phyloP scores from a whole-genome alignment of 2,888 invertebrate species.

The Orthosia gracilis region DNA sequence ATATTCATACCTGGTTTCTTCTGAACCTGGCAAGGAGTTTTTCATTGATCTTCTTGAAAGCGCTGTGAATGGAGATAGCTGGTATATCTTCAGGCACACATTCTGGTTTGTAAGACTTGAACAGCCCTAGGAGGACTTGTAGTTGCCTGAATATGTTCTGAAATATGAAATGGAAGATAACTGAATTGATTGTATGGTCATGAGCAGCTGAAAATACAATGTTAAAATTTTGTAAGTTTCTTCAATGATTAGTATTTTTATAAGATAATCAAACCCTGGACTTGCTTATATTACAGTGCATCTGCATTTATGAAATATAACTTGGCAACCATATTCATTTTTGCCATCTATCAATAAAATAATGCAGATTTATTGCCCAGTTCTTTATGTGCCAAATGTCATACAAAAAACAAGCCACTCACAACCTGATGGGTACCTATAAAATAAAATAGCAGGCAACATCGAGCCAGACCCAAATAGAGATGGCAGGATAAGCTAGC shows the following conservation, averaged over 20 bases:
- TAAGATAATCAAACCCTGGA: too few species aligned
- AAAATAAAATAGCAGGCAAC: too few species aligned
- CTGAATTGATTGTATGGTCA: neutral
- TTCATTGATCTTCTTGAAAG: conserved; percentile 83
- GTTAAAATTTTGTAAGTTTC: too few species aligned
- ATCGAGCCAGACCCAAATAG: too few species aligned
- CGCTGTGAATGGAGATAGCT: conserved; percentile 83
- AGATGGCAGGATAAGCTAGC: too few species aligned
- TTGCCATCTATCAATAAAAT: neutral
- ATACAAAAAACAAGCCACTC: too few species aligned
- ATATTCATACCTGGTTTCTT: conserved; percentile 78
- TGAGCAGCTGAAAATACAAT: too few species aligned
- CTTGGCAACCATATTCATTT: neutral
- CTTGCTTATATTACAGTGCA: too few species aligned
- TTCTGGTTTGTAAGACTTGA: conserved; percentile 88
- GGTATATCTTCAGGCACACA: conserved; percentile 88
- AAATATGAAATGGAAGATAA: conserved; percentile 46
- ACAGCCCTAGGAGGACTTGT: conserved; percentile 84
- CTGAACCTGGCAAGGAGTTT: conserved; percentile 79
- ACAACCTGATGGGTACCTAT: too few species aligned
- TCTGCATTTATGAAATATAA: neutral
- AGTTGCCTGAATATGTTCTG: conserved; percentile 84
- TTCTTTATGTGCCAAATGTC: conserved; percentile 71
- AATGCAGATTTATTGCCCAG: neutral
- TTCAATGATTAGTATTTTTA: too few species aligned